Percentiles rank a stretch among this genome's conserved stretches.
Evolutionary conservation across 23 tunicate species (phyloP).

Genomic region (Oikopleura dioica): DNA sequence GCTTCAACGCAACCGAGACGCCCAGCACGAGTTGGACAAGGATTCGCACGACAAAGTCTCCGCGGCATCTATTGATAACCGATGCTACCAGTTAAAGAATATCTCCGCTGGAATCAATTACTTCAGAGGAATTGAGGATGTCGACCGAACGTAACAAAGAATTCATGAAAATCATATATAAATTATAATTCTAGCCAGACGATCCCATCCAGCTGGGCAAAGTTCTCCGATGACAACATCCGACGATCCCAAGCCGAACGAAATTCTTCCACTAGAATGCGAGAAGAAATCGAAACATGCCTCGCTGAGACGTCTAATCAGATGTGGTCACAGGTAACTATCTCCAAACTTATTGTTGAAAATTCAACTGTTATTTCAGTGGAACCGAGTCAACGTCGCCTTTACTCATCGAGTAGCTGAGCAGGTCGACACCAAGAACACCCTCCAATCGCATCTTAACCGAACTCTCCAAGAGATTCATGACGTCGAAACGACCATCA

Average conservation of each 20-base stretch:
- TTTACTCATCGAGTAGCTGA: conserved; percentile 49
- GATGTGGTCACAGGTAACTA: conserved; percentile 59
- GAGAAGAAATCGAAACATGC: conserved; percentile 37
- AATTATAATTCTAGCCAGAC: conserved; percentile 47
- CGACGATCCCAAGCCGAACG: conserved; percentile 54
- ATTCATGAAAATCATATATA: background rate
- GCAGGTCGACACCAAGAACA: conserved; percentile 43
- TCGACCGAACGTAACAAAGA: conserved; percentile 87
- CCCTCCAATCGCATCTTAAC: conserved; percentile 54
- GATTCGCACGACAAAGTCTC: conserved; percentile 65
- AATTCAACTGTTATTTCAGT: too few relatives aligned
- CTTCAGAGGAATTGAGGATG: conserved; percentile 62
- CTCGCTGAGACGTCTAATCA: conserved; percentile 57
- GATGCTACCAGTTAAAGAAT: conserved; percentile 51
- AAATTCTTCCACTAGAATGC: conserved; percentile 30
- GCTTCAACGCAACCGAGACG: conserved; percentile 49
- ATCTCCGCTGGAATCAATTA: conserved; percentile 36
- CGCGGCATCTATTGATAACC: conserved; percentile 45
- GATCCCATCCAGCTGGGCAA: conserved; percentile 55
- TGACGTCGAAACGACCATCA: conserved; percentile 62
- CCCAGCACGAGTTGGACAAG: conserved; percentile 54
- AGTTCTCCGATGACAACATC: conserved; percentile 67
- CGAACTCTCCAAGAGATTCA: conserved; percentile 89
- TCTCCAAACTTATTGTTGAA: too few relatives aligned
- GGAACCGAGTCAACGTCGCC: conserved; percentile 42